A percentile compares a stretch with the other conserved stretches of the same genome.
Conservation (phyloP, 2,113 vertebrate species). For the Paracanthobrama guichenoti region DNA sequence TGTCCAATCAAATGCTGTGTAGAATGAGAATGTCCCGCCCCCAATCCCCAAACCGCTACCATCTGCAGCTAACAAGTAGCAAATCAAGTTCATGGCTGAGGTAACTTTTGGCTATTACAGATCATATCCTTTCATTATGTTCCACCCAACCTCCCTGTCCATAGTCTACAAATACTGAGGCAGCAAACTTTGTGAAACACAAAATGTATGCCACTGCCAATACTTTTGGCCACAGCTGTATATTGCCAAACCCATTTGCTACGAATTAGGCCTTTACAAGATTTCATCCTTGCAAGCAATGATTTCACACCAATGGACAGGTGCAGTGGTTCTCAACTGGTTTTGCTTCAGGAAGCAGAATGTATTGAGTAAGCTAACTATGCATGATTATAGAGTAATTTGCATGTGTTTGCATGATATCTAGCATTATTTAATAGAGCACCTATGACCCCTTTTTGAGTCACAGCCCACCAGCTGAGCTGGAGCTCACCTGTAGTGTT, state of each 20-base stretch:
- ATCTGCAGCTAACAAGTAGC: not conserved
- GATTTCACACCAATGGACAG: not conserved
- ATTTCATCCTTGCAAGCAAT: not conserved
- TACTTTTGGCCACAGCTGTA: no score
- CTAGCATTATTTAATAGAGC: not conserved
- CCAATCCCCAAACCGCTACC: no score
- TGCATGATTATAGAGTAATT: not conserved
- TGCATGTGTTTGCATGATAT: not conserved
- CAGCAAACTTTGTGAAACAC: no score
- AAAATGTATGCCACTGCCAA: no score
- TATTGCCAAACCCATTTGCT: not conserved
- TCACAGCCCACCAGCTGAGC: not conserved
- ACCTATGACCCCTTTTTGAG: not conserved
- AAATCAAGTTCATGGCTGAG: not conserved
- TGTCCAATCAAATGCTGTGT: not conserved
- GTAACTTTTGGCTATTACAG: not conserved
- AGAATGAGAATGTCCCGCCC: not conserved
- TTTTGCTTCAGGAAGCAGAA: not conserved
- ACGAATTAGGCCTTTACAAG: not conserved
- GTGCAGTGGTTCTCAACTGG: not conserved
- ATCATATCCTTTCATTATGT: no score
- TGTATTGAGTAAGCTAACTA: not conserved
- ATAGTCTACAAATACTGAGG: no score
- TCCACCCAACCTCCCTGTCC: no score
- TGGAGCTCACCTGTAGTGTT: slow-evolving; percentile 90